Base-by-base conservation (phyloP, 2,113 vertebrate genomes). In the Podocnemis expansa region DNA sequence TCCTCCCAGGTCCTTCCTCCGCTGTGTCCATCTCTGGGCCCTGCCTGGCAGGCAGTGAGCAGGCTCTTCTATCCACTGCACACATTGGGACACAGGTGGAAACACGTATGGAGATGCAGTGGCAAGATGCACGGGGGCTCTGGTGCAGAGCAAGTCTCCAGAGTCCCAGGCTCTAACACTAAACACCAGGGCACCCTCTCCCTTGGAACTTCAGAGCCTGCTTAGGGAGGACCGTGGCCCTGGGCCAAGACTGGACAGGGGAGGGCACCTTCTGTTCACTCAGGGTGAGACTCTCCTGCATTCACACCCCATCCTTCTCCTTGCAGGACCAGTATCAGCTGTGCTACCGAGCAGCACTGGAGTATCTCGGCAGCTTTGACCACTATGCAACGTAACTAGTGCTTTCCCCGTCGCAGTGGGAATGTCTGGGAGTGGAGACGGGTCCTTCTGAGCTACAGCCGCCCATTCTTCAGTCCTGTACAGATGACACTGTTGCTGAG, bases 301-400 rank as follows among this genome's bases (percentile, higher is more conserved):
- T 82, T 96, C 78, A 90, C 0, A 0, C 47, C 8, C n/a, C 0
- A 5, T 88, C 8, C 0, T 55, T 78, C 75, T 67, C 78, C n/a
- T 91, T 96, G 97, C 97, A 99, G 99, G 99, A 99, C 98, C 99
- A 99, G 98, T 99, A 99, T 97, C 99, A 99, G 97, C 98, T 99
- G 98, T 99, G 99, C 98, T 99, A 99, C 98, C 97, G 98, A 75
- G 99, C 99, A 4, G 99, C 99, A 55, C 98, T 99, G 98, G 99
- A 99, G 98, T 99, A 99, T 97, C 99, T 99, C 81, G 99, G 99
- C 98, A 99, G 99, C 98, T 99, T 99, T 31, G 99, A 99, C 98
- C 99, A 99, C 99, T 99, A 99, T 99, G 99, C 99, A 99, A 99
- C 99, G 98, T 99, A 99, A 99, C 98, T 97, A 97, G 96, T 96